Evolutionary conservation across 2,113 vertebrate species (phyloP).

Genomic region (Chroicocephalus ridibundus): DNA sequence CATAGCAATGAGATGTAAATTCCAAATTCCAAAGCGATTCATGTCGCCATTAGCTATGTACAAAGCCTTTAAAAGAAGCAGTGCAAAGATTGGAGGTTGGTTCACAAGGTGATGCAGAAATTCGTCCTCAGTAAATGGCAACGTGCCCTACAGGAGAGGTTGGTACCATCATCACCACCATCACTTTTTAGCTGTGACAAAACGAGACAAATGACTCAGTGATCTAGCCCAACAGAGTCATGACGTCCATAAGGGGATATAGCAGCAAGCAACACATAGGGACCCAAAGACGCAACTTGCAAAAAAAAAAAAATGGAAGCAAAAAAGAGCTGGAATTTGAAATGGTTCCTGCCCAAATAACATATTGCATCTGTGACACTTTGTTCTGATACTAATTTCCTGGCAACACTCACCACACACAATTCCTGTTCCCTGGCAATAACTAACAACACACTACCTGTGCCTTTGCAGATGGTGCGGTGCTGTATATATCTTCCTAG

Average conservation of each 20-base stretch:
- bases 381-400: constrained; percentile 25
- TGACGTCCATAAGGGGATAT: neutral
- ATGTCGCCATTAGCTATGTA: neutral
- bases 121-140: neutral
- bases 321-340: neutral
- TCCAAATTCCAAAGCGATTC: neutral
- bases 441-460: constrained; percentile 29
- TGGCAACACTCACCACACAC: neutral
- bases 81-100: neutral
- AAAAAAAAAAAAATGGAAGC: too few species aligned
- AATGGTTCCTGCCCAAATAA: neutral
- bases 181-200: neutral
- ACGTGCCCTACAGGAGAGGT: neutral
- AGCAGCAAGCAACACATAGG: neutral
- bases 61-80: neutral
- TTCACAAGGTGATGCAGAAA: neutral
- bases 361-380: neutral
- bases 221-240: neutral
- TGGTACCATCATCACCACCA: neutral
- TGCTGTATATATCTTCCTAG: neutral
- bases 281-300: neutral
- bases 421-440: constrained; percentile 6
- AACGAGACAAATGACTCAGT: neutral
- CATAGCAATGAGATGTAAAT: neutral
- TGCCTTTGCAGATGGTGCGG: neutral